Percentiles rank a stretch among this genome's conserved stretches.
These are phyloP conservation scores for Salpingus planirostris DNA, from an alignment of 2,888 invertebrate species.

Conservation along the genomic window DNA sequence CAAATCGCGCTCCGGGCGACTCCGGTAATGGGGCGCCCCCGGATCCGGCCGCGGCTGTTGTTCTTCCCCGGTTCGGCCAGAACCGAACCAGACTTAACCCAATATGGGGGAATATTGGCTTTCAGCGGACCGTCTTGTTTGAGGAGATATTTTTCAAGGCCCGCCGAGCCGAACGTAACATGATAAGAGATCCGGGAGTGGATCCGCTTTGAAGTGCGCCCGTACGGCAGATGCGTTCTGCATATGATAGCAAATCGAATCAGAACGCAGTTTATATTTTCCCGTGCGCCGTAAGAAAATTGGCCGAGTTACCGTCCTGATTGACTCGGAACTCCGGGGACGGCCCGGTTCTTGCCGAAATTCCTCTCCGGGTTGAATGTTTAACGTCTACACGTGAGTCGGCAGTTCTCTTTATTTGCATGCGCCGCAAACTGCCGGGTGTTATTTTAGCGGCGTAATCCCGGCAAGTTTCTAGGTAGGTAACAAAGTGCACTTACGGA, in stretches of 20 bases:
- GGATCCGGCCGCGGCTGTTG: too few species aligned
- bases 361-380: too few species aligned
- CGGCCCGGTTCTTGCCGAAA: too few species aligned
- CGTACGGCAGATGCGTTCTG: conserved; percentile 29
- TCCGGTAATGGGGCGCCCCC: too few species aligned
- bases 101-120: conserved; percentile 22
- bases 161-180: conserved; percentile 26
- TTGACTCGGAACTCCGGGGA: too few species aligned
- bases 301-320: conserved; percentile 25
- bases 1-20: too few species aligned
- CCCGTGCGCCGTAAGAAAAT: conserved; percentile 28
- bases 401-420: conserved; percentile 9
- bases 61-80: too few species aligned
- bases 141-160: conserved; percentile 25
- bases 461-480: conserved; percentile 9
- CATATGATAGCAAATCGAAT: conserved; percentile 40
- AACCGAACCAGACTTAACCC: conserved; percentile 21
- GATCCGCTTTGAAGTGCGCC: conserved; percentile 27
- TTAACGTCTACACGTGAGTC: conserved; percentile 5
- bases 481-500: conserved; percentile 17
- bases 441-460: conserved; percentile 14
- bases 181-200: conserved; percentile 26
- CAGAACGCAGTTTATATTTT: conserved; percentile 36
- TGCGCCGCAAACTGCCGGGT: conserved; percentile 10
- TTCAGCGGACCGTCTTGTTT: conserved; percentile 24